Evolutionary conservation across 1,140 invertebrate species (phyloP), one percentile per base, ranked within the genome.

Genomic region (Temnothorax longispinosus): DNA sequence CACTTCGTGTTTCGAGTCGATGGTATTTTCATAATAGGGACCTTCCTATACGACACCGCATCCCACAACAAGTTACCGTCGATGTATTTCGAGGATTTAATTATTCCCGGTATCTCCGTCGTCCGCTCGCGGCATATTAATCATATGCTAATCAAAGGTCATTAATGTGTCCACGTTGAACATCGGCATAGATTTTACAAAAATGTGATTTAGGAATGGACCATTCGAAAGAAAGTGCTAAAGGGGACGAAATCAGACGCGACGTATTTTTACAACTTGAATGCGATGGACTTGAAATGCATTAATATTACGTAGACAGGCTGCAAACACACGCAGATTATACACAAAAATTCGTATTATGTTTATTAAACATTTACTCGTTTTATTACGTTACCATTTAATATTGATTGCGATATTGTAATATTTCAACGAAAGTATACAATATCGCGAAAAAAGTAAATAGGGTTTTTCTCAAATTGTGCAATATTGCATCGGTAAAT

Each of bases 51-150:
- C 74, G 32, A 85, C 21, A 18, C 18, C 60, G 65, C 69, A 60
- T 47, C 69, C 38, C 32, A 76, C 44, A 54, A 71, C 44, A 80
- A 62, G 67, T 67, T 84, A 52, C 47, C 84, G 65, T 85, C 88
- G 87, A 92, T 88, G 86, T 90, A 87, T 90, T 90, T 88, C 87
- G 86, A 87, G 87, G 75, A 93, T 93, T 93, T 92, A 93, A 92
- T 93, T 93, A 93, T 93, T 92, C 82, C 82, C 82, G 77, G 35
- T 89, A 64, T 87, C 58, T 60, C 58, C 35, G 56, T 52, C 56
- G 71, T 35, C 62, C 52, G 82, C 54, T 62, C 32, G 35, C 80
- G 86, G 88, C 86, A 92, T 91, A 91, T 93, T 91, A 91, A 93
- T 91, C 84, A 72, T 91, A 91, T 93, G 91, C 87, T 91, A 91